Evolutionary conservation across 2,797 vertebrate species (phyloP).

Genomic region (Falco columbarius): DNA sequence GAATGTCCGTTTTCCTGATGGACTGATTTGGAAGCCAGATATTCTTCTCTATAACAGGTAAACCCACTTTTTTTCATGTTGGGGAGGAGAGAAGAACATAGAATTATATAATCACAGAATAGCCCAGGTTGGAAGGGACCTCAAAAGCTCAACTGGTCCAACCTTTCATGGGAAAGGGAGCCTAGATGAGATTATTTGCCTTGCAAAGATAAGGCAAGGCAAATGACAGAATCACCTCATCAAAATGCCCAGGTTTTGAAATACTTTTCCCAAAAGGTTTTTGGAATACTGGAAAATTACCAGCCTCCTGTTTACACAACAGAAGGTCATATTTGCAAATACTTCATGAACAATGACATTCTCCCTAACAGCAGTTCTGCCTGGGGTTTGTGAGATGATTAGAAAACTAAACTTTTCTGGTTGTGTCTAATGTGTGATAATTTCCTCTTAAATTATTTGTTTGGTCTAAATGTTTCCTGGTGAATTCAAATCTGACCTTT

Average conservation of each 20-base stretch:
- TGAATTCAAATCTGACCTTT: not conserved
- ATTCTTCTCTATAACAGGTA: slow-evolving; percentile 98
- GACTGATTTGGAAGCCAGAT: slow-evolving; percentile 94
- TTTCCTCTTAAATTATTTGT: not conserved
- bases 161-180: not conserved
- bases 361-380: not conserved
- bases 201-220: not conserved
- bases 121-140: not conserved
- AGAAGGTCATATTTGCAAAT: not conserved
- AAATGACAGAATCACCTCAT: not conserved
- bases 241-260: not conserved
- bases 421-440: not conserved
- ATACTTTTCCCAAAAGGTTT: not conserved
- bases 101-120: not conserved
- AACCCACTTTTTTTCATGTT: not conserved
- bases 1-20: slow-evolving; percentile 89
- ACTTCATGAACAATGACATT: not conserved
- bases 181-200: not conserved
- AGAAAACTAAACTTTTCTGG: not conserved
- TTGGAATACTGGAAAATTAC: not conserved
- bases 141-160: not conserved
- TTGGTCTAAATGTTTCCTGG: not conserved
- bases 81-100: not conserved
- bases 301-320: not conserved
- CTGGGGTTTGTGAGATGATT: not conserved